phyloP scores from a whole-genome alignment of 2,888 invertebrate species.

The Ptilodon capucinus region DNA sequence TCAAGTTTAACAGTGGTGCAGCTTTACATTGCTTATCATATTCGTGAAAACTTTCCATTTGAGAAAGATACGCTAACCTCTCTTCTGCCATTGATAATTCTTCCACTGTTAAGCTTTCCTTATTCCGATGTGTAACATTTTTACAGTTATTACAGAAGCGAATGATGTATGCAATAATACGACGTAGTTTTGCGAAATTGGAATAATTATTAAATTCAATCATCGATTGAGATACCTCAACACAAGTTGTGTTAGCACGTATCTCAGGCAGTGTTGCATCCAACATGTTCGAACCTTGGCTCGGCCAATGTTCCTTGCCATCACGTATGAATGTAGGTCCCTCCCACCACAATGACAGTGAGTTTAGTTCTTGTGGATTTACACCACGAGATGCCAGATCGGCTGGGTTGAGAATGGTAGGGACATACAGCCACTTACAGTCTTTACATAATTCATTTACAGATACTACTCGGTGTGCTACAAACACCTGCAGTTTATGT shows the following conservation, averaged over 20 bases:
- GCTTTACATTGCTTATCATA: background rate
- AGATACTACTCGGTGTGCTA: constrained; percentile 1
- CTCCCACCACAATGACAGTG: constrained; percentile 4
- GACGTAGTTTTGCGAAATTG: background rate
- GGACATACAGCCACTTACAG: constrained; percentile 4
- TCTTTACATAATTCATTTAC: background rate
- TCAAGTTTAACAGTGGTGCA: background rate
- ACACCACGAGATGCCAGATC: constrained; percentile 6
- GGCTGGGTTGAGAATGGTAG: constrained; percentile 2
- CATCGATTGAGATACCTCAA: background rate
- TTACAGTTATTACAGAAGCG: background rate
- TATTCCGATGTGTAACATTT: background rate
- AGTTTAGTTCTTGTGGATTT: background rate
- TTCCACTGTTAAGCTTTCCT: background rate
- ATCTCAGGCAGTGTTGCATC: background rate
- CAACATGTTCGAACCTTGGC: background rate
- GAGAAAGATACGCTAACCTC: background rate
- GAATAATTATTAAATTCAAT: background rate
- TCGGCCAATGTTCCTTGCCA: constrained; percentile 3
- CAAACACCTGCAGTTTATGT: background rate
- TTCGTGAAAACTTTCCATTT: background rate
- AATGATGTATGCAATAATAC: background rate
- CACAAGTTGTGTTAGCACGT: background rate
- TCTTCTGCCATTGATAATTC: background rate
- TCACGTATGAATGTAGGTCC: constrained; percentile 1